These are phyloP conservation scores for Crypturellus tataupa DNA, from an alignment of 2,797 vertebrate genomes.

Conservation along the genomic window DNA sequence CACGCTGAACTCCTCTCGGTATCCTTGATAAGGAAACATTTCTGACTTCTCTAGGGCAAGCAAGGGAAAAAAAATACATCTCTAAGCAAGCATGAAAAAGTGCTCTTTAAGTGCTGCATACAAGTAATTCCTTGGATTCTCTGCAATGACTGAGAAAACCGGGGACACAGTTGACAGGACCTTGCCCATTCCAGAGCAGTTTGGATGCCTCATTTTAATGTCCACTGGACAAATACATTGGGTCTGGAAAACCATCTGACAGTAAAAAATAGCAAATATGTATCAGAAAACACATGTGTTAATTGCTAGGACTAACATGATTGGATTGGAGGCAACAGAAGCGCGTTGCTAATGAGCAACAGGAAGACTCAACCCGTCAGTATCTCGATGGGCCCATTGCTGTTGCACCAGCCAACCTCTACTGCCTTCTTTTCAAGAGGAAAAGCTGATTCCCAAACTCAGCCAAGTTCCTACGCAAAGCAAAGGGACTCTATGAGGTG, in stretches of 20 bases:
- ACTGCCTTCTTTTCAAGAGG: rapidly evolving
- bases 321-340: not conserved
- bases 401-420: too few species aligned
- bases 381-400: not conserved
- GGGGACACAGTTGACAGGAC: not conserved
- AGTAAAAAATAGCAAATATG: rapidly evolving
- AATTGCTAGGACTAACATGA: not conserved
- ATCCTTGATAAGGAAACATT: not conserved
- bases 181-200: not conserved
- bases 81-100: constrained; percentile 1
- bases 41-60: not conserved
- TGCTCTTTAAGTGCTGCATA: constrained; percentile 52
- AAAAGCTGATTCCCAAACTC: not conserved
- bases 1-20: not conserved
- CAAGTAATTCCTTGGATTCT: not conserved
- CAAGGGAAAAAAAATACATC: not conserved
- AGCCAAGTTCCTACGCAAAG: rapidly evolving
- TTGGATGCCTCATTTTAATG: not conserved
- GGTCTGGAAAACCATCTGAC: not conserved
- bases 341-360: not conserved
- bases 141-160: not conserved
- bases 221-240: not conserved
- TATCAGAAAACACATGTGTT: not conserved
- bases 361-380: not conserved
- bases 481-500: not conserved